Evolutionary conservation across 2,888 invertebrate species (phyloP).

Genomic region (Euzophera pinguis): DNA sequence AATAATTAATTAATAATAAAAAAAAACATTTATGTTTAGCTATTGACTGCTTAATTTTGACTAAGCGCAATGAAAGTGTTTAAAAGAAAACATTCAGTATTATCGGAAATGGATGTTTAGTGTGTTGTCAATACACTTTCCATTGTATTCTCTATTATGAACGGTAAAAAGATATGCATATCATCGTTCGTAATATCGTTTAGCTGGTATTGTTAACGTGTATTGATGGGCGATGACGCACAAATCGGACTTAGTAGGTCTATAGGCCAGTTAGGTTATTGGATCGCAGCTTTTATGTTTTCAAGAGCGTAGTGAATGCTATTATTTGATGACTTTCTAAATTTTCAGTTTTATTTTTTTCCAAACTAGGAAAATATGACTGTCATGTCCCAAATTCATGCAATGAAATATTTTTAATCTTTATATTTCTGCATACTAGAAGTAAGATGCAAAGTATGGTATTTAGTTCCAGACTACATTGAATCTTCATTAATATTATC

Average conservation of each 20-base stretch:
- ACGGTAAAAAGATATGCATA: background rate
- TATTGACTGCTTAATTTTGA: too few species aligned
- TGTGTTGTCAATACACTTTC: background rate
- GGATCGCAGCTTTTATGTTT: background rate
- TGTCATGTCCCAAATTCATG: too few species aligned
- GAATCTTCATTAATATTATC: too few species aligned
- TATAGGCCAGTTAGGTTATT: conserved; percentile 5
- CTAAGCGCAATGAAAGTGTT: too few species aligned
- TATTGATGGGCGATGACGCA: background rate
- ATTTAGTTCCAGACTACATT: too few species aligned
- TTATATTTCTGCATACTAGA: too few species aligned
- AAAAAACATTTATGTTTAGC: too few species aligned
- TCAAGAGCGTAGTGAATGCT: background rate
- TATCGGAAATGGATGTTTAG: background rate
- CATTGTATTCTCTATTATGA: background rate
- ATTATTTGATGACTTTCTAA: background rate
- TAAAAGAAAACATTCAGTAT: background rate
- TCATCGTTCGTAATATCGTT: conserved; percentile 2
- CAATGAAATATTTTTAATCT: too few species aligned
- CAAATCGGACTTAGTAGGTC: background rate
- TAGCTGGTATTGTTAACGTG: background rate
- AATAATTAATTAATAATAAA: too few species aligned
- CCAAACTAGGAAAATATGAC: too few species aligned
- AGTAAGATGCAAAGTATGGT: too few species aligned
- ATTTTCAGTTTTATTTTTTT: background rate